Conservation (phyloP, 1,140 invertebrate species). For the Pseudomyrmex gracilis region DNA sequence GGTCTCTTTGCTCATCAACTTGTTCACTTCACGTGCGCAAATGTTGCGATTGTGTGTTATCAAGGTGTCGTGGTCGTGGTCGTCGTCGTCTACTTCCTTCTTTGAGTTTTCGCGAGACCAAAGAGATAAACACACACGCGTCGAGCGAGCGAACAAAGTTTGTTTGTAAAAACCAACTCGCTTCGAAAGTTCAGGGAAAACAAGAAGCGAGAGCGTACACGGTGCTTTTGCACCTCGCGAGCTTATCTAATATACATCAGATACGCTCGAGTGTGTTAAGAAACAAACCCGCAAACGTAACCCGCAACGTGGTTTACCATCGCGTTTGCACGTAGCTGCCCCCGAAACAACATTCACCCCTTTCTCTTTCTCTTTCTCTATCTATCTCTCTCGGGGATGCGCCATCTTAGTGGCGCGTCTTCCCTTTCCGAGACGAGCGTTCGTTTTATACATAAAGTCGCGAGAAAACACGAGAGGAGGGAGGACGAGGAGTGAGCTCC, state of each 20-base stretch:
- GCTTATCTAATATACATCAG: background rate
- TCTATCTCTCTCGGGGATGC: background rate
- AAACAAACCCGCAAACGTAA: too few species aligned
- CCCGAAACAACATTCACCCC: background rate
- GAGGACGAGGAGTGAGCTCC: constrained; percentile 10
- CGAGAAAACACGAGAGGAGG: constrained; percentile 12
- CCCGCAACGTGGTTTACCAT: too few species aligned
- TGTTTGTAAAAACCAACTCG: background rate
- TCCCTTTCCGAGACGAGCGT: background rate
- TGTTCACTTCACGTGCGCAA: background rate
- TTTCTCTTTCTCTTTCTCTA: background rate
- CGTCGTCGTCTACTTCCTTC: constrained; percentile 35
- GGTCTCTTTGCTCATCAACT: constrained; percentile 47
- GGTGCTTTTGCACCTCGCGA: background rate
- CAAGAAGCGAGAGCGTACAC: background rate
- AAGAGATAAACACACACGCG: background rate
- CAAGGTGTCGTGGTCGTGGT: too few species aligned
- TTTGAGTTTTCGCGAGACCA: constrained; percentile 21
- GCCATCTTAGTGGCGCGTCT: background rate
- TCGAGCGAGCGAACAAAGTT: constrained; percentile 12
- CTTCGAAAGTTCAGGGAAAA: background rate
- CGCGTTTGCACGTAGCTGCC: too few species aligned
- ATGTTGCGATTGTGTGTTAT: constrained; percentile 1
- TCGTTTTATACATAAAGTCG: background rate
- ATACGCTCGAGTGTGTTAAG: too few species aligned